Base-by-base conservation (phyloP, 1,140 invertebrate species). In the Brachionus angularis region DNA sequence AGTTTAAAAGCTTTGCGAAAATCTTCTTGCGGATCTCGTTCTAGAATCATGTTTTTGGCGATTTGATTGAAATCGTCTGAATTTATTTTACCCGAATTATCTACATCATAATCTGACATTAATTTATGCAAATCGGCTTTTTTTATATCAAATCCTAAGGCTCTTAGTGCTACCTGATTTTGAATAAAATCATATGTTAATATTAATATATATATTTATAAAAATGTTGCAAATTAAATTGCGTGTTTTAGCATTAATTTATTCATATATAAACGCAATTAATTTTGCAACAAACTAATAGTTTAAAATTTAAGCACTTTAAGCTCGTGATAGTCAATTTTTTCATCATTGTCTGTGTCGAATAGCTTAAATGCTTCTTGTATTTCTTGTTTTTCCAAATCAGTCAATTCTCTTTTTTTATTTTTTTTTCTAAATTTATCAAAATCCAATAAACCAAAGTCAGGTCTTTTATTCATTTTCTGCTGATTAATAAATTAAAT, bases 41-140 rank as follows among this genome's bases (percentile, higher is more conserved):
- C 79, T 29, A 81, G 58, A 77, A 81, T 81, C 78, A 81, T 79
- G 52, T 81, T 80, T 72, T 80, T 81, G 76, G 81, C 81, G 73
- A 81, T 78, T 79, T 82, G 79, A 76, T 80, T 80, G 72, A 82
- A 82, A 73, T 81, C 79, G 49, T 81, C 78, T 78, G 79, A 81
- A 23, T 76, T 76, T 29, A 82, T 81, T 74, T 80, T 80, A 1
- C 78, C 79, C 21, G 77, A 78, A 25, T 75, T 77, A 71, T 81
- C 79, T 31, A 33, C 36, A 71, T 81, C 79, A 76, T 81, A 82
- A 73, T 81, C 80, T 52, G 76, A 33, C 27, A 82, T 73, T 34
- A 81, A 75, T 64, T 80, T 80, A 18, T 80, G 67, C 5, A 82
- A 79, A 72, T 82, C 80, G 8, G 78, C 76, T 73, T 82, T 82